Percentiles rank a stretch among this genome's conserved stretches.
Evolutionary conservation across 2,113 vertebrate species (phyloP).

Genomic region (Microcebus ravelobensis): DNA sequence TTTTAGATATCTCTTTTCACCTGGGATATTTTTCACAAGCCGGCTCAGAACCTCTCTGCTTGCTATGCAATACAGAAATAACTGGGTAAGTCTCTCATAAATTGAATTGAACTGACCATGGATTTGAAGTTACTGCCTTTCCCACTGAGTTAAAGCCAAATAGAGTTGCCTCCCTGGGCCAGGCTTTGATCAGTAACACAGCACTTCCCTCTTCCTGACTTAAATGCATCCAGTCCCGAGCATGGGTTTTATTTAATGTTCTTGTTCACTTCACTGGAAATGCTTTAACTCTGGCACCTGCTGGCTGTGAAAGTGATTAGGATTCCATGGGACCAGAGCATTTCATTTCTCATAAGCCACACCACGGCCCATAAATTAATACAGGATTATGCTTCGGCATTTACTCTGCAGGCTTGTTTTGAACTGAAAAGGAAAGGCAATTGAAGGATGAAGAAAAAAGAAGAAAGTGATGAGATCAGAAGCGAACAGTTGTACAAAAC

Average conservation of each 20-base stretch:
- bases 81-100: conserved; percentile 61
- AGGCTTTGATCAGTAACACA: conserved; percentile 66
- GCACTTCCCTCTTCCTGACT: conserved; percentile 55
- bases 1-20: conserved; percentile 61
- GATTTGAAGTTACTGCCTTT: conserved; percentile 72
- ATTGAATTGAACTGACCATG: conserved; percentile 76
- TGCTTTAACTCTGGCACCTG: conserved; percentile 65
- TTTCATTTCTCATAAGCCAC: conserved; percentile 66
- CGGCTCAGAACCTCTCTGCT: conserved; percentile 61
- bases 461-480: conserved; percentile 58
- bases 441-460: conserved; percentile 67
- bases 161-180: conserved; percentile 57
- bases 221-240: conserved; percentile 57
- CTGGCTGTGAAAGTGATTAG: conserved; percentile 74
- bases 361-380: conserved; percentile 71
- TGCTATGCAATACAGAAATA: conserved; percentile 68
- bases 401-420: conserved; percentile 71
- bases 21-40: conserved; percentile 56
- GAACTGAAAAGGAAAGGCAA: conserved; percentile 69
- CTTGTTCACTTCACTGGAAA: conserved; percentile 76
- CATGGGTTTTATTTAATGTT: conserved; percentile 71
- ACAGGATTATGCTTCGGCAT: conserved; percentile 67
- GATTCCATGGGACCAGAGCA: conserved; percentile 62
- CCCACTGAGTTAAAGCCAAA: conserved; percentile 74
- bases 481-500: conserved; percentile 39